Conservation (phyloP, 2,888 invertebrate species). For the Trissoscelio sp. region DNA sequence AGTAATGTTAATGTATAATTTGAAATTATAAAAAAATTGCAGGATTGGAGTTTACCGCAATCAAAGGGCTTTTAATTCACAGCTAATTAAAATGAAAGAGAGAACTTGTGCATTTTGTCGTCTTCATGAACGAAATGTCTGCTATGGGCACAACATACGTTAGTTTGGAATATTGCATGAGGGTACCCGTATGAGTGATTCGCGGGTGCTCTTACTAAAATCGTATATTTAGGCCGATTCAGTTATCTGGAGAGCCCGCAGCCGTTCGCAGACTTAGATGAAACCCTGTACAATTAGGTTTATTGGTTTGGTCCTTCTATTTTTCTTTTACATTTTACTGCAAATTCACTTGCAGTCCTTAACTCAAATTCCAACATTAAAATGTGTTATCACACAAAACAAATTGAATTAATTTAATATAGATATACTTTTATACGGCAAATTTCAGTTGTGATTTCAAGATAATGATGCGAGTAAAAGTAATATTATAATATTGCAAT, state of each 20-base stretch:
- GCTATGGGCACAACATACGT: conserved; percentile 70
- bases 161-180: conserved; percentile 79
- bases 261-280: conserved; percentile 69
- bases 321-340: conserved; percentile 42
- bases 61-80: conserved; percentile 29
- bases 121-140: conserved; percentile 67
- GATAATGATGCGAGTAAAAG: too few species aligned
- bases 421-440: too few species aligned
- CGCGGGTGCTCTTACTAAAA: conserved; percentile 74
- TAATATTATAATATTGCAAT: too few species aligned
- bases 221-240: conserved; percentile 77
- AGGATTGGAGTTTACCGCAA: too few species aligned
- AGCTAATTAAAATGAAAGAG: conserved; percentile 50
- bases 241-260: conserved; percentile 81
- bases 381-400: too few species aligned
- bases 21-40: too few species aligned
- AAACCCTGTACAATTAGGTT: conserved; percentile 60
- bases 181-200: conserved; percentile 80
- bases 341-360: background rate
- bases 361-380: too few species aligned
- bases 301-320: conserved; percentile 48
- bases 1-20: too few species aligned
- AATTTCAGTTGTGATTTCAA: too few species aligned
- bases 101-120: conserved; percentile 41
- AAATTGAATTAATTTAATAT: background rate